Conservation (phyloP, 2,888 invertebrate species). For the Megalurothrips usitatus region DNA sequence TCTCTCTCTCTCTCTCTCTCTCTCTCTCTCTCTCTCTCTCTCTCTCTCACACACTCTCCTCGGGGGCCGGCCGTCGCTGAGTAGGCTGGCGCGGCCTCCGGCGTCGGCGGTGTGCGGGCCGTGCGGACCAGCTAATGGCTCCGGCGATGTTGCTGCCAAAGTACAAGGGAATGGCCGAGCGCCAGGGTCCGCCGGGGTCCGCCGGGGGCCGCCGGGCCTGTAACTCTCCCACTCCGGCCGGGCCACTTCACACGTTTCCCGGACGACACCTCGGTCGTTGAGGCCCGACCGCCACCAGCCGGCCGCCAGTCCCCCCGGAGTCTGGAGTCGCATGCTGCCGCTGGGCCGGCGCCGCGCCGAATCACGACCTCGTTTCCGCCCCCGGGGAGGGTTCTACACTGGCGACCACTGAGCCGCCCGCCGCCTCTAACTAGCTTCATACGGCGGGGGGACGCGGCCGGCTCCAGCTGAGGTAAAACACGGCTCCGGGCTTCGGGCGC, state of each 20-base stretch:
- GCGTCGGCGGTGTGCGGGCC: background rate
- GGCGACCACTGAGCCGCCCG: background rate
- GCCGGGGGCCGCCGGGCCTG: background rate
- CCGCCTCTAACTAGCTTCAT: background rate
- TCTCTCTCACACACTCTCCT: too few species aligned
- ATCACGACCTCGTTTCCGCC: background rate
- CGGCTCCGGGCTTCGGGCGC: too few species aligned
- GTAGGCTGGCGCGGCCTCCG: background rate
- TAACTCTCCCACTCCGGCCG: background rate
- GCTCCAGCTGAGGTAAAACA: background rate
- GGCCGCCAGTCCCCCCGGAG: background rate
- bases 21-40: too few species aligned
- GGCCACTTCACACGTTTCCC: background rate
- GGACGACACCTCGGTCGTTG: background rate
- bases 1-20: too few species aligned
- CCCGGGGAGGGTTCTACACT: too few species aligned
- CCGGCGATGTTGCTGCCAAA: constrained; percentile 21
- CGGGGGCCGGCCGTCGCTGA: background rate
- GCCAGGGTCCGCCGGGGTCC: background rate
- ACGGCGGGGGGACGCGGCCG: background rate
- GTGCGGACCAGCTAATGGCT: background rate
- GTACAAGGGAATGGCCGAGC: constrained; percentile 15
- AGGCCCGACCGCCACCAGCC: background rate
- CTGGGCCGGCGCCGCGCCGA: background rate
- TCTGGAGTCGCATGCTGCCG: too few species aligned